A percentile compares a stretch with the other conserved stretches of the same genome.
Conservation (phyloP, 2,888 invertebrate genomes). For the Conomelus anceps region DNA sequence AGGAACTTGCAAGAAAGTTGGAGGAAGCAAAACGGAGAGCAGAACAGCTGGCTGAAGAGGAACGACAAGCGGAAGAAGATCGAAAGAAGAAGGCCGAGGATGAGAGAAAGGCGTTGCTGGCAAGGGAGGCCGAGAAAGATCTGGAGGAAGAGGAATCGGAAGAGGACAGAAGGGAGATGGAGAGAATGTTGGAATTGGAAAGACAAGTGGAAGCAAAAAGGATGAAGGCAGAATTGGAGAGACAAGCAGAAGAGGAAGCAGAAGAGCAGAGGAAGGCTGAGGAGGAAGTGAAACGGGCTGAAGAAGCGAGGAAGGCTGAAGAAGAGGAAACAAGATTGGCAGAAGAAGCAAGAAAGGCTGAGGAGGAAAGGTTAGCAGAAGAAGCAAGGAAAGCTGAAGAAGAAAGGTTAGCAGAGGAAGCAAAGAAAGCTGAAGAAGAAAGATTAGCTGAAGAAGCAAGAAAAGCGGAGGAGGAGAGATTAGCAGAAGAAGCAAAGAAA, state of each 20-base stretch:
- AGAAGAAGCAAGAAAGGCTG: slow-evolving; percentile 44
- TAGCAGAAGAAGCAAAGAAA: slow-evolving; percentile 39
- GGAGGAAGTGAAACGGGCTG: slow-evolving; percentile 46
- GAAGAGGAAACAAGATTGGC: slow-evolving; percentile 47
- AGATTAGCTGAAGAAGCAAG: slow-evolving; percentile 52
- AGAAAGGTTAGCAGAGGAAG: slow-evolving; percentile 48
- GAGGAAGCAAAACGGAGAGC: slow-evolving; percentile 43
- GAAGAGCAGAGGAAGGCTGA: slow-evolving; percentile 48
- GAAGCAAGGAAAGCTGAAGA: slow-evolving; percentile 42
- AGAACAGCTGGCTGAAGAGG: slow-evolving; percentile 42
- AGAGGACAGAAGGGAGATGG: slow-evolving; percentile 50
- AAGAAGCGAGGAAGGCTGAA: slow-evolving; percentile 42
- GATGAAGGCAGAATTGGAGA: slow-evolving; percentile 49
- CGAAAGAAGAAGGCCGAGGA: slow-evolving; percentile 44
- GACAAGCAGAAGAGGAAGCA: slow-evolving; percentile 26
- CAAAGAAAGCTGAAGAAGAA: slow-evolving; percentile 55
- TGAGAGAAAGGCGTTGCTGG: slow-evolving; percentile 46
- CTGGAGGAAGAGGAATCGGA: slow-evolving; percentile 30
- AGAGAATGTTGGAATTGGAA: slow-evolving; percentile 53
- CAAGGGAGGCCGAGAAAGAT: slow-evolving; percentile 45
- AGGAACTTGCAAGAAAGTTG: slow-evolving; percentile 45
- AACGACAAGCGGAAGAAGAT: slow-evolving; percentile 46
- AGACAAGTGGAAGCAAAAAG: slow-evolving; percentile 48
- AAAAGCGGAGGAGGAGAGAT: slow-evolving; percentile 49
- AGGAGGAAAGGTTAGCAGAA: slow-evolving; percentile 48